Evolutionary conservation across 2,888 invertebrate species (phyloP).

Genomic region (Andrena camellia): DNA sequence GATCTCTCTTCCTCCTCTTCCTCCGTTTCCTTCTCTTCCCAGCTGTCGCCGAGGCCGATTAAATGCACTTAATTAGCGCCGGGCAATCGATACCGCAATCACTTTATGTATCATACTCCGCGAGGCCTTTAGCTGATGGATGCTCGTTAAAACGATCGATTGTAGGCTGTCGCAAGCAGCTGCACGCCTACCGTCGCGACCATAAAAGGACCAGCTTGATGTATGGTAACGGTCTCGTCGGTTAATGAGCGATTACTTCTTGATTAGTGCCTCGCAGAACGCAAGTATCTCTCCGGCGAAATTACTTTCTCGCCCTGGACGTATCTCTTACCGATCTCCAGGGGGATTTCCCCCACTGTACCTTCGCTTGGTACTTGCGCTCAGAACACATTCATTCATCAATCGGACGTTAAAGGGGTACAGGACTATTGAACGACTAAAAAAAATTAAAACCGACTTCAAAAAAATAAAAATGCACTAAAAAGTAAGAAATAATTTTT

Average conservation of each 20-base stretch:
- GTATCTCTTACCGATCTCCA: no score
- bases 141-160: slow-evolving; percentile 15
- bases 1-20: slow-evolving; percentile 62
- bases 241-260: slow-evolving; percentile 23
- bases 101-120: no score
- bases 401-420: no score
- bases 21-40: slow-evolving; percentile 28
- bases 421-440: no score
- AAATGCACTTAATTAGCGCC: slow-evolving; percentile 2
- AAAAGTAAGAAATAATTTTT: no score
- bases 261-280: background rate
- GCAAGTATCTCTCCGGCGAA: background rate
- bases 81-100: background rate
- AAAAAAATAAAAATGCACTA: no score
- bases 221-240: slow-evolving; percentile 12
- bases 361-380: no score
- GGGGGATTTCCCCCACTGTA: no score
- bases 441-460: no score
- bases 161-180: background rate
- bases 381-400: no score
- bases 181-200: slow-evolving; percentile 1
- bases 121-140: no score
- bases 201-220: slow-evolving; percentile 13
- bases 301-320: background rate
- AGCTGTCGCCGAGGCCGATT: background rate